These are phyloP conservation scores for Phaedon cochleariae DNA, from an alignment of 2,888 invertebrate species.

Conservation along the genomic window DNA sequence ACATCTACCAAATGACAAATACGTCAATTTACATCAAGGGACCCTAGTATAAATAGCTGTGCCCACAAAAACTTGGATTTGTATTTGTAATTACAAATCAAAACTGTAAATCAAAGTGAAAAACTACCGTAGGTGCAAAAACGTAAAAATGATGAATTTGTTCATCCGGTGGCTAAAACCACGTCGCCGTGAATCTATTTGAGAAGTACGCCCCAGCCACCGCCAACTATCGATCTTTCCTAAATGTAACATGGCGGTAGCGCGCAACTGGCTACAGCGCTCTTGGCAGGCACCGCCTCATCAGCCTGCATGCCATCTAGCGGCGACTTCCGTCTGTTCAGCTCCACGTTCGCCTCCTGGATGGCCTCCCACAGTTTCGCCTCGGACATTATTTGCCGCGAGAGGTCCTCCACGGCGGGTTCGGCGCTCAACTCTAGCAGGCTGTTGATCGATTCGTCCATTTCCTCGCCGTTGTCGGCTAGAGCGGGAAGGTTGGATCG, in stretches of 20 bases:
- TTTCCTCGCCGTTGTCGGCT: conserved; percentile 62
- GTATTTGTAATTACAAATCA: no score
- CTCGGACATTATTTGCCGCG: conserved; percentile 81
- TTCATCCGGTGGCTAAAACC: no score
- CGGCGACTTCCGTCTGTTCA: conserved; percentile 70
- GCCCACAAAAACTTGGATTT: no score
- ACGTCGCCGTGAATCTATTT: background rate
- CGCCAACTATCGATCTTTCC: background rate
- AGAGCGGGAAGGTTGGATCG: conserved; percentile 64
- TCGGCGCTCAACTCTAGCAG: conserved; percentile 74
- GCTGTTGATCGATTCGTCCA: conserved; percentile 72
- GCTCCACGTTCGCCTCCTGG: conserved; percentile 78
- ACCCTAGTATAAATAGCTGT: no score
- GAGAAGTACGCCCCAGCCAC: background rate
- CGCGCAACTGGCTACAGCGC: conserved; percentile 58
- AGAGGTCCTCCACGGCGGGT: conserved; percentile 77
- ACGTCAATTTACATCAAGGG: no score
- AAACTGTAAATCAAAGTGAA: no score
- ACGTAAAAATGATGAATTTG: no score
- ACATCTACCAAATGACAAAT: no score
- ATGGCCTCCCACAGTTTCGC: conserved; percentile 83
- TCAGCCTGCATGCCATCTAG: conserved; percentile 56
- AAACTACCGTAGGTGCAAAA: no score
- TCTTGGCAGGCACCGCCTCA: conserved; percentile 49
- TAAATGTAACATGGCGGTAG: conserved; percentile 59